Conservation (phyloP, 2,888 invertebrate species). For the Galerucella nymphaeae region DNA sequence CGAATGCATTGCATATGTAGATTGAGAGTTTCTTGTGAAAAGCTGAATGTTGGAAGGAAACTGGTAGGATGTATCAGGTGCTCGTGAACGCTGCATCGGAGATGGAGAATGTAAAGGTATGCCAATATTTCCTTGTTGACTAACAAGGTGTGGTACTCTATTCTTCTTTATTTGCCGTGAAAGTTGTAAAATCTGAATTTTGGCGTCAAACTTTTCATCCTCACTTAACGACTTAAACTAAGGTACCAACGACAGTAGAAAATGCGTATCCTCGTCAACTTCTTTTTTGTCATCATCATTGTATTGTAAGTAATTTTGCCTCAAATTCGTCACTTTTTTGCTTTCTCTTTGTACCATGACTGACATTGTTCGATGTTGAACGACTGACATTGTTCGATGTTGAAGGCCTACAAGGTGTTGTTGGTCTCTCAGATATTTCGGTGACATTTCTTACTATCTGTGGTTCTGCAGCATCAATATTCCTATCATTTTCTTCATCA, state of each 20-base stretch:
- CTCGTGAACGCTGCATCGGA: no score
- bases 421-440: not conserved
- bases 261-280: conserved; percentile 10
- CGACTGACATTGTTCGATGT: not conserved
- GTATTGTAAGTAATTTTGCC: not conserved
- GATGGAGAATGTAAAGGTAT: no score
- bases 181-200: not conserved
- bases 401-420: no score
- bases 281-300: not conserved
- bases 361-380: no score
- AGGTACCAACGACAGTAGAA: conserved; percentile 7
- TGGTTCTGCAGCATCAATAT: not conserved
- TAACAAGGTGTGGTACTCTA: no score
- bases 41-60: no score
- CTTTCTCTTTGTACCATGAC: not conserved
- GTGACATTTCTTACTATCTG: not conserved
- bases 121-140: no score
- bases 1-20: no score
- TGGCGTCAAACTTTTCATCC: not conserved
- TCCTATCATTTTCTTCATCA: not conserved
- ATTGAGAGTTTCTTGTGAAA: no score
- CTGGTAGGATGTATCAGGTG: no score
- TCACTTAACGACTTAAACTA: not conserved
- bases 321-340: not conserved
- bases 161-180: not conserved